These are phyloP conservation scores for Bibio marci DNA, from an alignment of 2,888 invertebrate species.

Conservation along the genomic window DNA sequence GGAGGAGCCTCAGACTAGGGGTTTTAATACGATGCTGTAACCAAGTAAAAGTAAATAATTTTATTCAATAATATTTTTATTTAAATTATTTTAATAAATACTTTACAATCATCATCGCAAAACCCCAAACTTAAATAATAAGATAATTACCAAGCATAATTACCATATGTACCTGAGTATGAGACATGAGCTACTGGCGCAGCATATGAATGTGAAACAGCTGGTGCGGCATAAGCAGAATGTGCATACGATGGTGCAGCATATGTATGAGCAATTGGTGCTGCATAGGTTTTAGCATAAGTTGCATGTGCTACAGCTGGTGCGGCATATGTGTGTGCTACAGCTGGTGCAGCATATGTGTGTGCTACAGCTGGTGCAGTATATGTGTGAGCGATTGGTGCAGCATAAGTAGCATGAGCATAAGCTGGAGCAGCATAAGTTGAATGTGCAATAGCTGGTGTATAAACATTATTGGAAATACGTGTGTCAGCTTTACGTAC, in stretches of 20 bases:
- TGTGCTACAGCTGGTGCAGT: constrained; percentile 14
- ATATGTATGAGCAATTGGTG: constrained; percentile 19
- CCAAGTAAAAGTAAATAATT: too few species aligned
- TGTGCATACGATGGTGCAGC: constrained; percentile 20
- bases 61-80: too few species aligned
- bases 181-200: constrained; percentile 44
- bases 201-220: constrained; percentile 20
- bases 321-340: constrained; percentile 21
- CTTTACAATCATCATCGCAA: too few species aligned
- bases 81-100: too few species aligned
- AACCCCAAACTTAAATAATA: too few species aligned
- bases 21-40: too few species aligned
- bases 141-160: too few species aligned
- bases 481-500: constrained; percentile 41
- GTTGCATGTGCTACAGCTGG: constrained; percentile 24
- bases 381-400: constrained; percentile 19
- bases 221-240: constrained; percentile 25
- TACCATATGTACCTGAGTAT: constrained; percentile 44
- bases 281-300: constrained; percentile 19
- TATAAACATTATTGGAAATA: constrained; percentile 37
- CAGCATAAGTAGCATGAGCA: constrained; percentile 12
- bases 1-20: too few species aligned
- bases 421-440: constrained; percentile 11
- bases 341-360: constrained; percentile 18
- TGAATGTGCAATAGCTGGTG: constrained; percentile 25